These are phyloP conservation scores for Propithecus perrieri DNA, from an alignment of 2,797 vertebrate genomes.

Conservation along the genomic window DNA sequence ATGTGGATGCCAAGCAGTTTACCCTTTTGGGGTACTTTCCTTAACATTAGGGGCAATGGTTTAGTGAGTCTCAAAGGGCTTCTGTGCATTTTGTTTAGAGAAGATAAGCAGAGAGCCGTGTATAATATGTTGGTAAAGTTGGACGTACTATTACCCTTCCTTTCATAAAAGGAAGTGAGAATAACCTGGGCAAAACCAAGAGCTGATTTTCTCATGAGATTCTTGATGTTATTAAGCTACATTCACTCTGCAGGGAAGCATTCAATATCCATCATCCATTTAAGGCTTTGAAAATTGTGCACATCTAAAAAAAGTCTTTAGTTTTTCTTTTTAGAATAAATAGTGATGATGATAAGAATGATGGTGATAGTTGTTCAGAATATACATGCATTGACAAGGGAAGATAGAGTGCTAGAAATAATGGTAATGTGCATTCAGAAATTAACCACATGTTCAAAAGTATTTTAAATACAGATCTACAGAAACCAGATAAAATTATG, in stretches of 20 bases:
- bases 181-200: neutral
- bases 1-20: neutral
- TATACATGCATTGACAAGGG: neutral
- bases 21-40: constrained; percentile 12
- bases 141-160: neutral
- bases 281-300: constrained; percentile 17
- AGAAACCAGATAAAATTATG: constrained; percentile 55
- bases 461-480: constrained; percentile 22
- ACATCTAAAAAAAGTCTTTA: neutral
- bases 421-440: neutral
- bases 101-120: neutral
- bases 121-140: neutral
- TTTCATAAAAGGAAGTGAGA: constrained; percentile 42
- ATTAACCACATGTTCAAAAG: constrained; percentile 40
- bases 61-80: constrained; percentile 32
- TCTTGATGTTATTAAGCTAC: neutral
- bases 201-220: constrained; percentile 19
- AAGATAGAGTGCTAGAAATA: neutral
- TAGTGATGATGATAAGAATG: neutral
- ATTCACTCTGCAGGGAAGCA: neutral
- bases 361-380: neutral
- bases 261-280: neutral
- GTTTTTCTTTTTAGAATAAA: constrained; percentile 1
- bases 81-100: constrained; percentile 49
- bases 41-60: neutral